Evolutionary conservation across 2,797 vertebrate species (phyloP).

Genomic region (Falco peregrinus): DNA sequence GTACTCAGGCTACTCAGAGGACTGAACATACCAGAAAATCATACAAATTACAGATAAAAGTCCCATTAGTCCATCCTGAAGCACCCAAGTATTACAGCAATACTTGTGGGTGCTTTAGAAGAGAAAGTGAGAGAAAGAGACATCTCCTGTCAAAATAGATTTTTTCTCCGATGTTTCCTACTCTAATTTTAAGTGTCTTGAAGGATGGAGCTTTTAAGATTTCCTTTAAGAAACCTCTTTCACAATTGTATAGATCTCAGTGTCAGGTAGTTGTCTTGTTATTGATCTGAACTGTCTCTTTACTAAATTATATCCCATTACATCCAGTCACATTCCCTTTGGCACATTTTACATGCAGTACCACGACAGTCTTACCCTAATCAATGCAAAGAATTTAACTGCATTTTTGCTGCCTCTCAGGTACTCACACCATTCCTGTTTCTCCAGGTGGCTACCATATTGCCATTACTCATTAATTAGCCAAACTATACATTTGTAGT

Average conservation of each 20-base stretch:
- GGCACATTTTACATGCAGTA: neutral
- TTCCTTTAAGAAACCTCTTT: neutral
- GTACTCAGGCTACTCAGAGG: conserved; percentile 4
- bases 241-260: neutral
- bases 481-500: neutral
- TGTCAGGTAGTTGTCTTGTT: neutral
- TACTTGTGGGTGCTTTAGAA: neutral
- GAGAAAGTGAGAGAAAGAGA: neutral
- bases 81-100: neutral
- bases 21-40: conserved; percentile 17
- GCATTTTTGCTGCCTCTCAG: neutral
- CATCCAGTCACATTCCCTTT: neutral
- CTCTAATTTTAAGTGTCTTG: conserved; percentile 18
- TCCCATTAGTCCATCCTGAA: conserved; percentile 10
- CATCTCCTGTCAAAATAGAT: conserved; percentile 14
- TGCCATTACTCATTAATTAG: neutral
- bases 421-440: neutral
- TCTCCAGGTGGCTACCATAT: neutral
- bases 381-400: neutral
- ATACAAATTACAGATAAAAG: conserved; percentile 5
- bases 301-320: conserved; percentile 21
- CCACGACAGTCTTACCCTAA: neutral
- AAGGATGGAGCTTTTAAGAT: neutral
- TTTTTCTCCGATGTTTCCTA: neutral
- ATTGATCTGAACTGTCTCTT: conserved; percentile 32